Evolutionary conservation across 53 echinoderm and acorn worm species (phyloP), one percentile per base, ranked within the genome.

Genomic region (Arbacia lixula): DNA sequence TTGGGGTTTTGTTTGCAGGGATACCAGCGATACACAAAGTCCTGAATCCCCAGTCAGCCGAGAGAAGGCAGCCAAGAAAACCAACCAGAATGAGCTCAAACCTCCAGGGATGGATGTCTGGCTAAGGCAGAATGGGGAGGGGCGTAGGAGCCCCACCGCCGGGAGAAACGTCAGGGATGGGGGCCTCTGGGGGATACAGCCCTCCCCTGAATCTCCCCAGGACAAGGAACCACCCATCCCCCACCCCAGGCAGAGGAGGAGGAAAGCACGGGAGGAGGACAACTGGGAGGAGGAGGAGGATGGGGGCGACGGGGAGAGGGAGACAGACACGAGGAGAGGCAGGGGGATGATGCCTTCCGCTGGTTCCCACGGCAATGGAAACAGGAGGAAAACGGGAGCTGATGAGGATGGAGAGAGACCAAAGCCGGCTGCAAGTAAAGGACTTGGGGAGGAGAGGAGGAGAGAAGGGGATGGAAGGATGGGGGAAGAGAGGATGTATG

Each of bases 111-210:
- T n/a, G 0, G 75, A 75, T 38, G 75, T 75, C 14, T 75, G 75
- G 75, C 75, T 75, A 0, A 6, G 75, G 24, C 53, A 75, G 34
- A 53, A 54, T 26, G 75, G 75, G 53, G 75, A 75, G 1, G 75
- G 75, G 20, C 75, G 53, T 33, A 75, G 55, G n/a, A 75, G 75
- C 34, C 71, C 71, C 21, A n/a, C 50, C 1, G 53, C 28, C 4
- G 22, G 54, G 54, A 54, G 75, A 12, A 75, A 54, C 53, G 41
- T 43, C 71, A 31, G 75, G 25, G 75, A 75, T 12, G 75, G 75
- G 54, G 75, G 75, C 5, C 55, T 75, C 8, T 75, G 75, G 75
- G 75, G 75, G 75, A 35, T 75, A 26, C 75, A 75, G 2, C 52
- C 30, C 16, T 31, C 55, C 55, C 17, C 1, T 49, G 71, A 29